Percentiles rank a stretch among this genome's conserved stretches.
Evolutionary conservation across 2,797 vertebrate species (phyloP).

Genomic region (Tolypeutes matacus): DNA sequence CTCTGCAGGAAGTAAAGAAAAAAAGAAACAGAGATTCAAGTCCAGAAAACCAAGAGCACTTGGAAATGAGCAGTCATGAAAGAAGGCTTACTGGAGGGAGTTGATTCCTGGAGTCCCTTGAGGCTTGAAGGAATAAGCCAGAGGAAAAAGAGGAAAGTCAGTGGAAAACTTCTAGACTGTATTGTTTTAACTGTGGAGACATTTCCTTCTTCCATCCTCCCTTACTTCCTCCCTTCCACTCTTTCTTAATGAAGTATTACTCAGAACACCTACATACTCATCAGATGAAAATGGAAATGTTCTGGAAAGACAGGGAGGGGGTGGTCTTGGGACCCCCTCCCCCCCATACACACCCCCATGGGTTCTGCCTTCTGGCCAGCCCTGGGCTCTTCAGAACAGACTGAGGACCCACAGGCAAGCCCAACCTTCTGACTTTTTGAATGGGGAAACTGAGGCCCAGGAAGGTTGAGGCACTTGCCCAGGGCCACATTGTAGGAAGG

Average conservation of each 20-base stretch:
- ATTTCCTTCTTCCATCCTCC: neutral
- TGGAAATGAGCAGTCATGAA: neutral
- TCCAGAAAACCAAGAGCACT: neutral
- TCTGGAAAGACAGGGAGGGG: neutral
- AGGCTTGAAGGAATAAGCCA: neutral
- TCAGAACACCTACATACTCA: neutral
- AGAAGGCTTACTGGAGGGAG: neutral
- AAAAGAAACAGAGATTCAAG: neutral
- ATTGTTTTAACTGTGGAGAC: neutral
- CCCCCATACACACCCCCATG: accelerated
- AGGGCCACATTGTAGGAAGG: neutral
- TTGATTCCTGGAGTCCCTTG: accelerated
- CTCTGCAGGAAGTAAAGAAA: neutral
- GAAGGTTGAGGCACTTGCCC: neutral
- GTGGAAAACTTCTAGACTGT: neutral
- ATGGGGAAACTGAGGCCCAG: neutral
- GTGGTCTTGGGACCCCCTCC: neutral
- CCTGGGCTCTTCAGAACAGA: neutral
- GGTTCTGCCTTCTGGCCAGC: neutral
- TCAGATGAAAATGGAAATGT: neutral
- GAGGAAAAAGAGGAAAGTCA: neutral
- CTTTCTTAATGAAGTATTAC: neutral
- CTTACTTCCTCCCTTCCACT: neutral
- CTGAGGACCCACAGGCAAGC: neutral
- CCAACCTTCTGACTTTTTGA: no score